A percentile compares a stretch with the other conserved stretches of the same genome.
Evolutionary conservation across 2,888 invertebrate genomes (phyloP).

Genomic region (Pyralis farinalis): DNA sequence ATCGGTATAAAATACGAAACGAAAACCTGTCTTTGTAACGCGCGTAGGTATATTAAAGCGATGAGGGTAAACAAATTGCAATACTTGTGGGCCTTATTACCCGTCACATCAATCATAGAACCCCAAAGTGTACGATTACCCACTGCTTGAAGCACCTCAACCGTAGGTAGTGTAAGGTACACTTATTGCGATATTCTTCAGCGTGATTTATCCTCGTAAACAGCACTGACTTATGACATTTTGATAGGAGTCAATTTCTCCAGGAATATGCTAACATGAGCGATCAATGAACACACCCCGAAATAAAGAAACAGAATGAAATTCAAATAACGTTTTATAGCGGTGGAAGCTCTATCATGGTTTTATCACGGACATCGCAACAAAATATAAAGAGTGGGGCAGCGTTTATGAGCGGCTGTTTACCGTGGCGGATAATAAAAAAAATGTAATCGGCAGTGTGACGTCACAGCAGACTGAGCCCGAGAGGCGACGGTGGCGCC

Average conservation of each 20-base stretch:
- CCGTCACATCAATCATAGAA: constrained; percentile 76
- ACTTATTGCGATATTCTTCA: constrained; percentile 31
- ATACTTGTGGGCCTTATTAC: constrained; percentile 75
- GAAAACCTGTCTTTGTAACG: constrained; percentile 52
- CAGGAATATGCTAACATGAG: constrained; percentile 10
- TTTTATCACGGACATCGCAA: constrained; percentile 34
- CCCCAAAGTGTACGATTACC: constrained; percentile 63
- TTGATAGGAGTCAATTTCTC: constrained; percentile 16
- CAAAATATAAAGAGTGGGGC: constrained; percentile 47
- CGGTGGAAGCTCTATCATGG: constrained; percentile 14
- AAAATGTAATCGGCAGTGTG: constrained; percentile 61
- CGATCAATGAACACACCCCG: constrained; percentile 7
- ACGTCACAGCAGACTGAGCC: constrained; percentile 74
- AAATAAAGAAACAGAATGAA: constrained; percentile 24
- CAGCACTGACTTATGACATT: constrained; percentile 18
- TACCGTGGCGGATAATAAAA: constrained; percentile 65
- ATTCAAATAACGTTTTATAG: constrained; percentile 20
- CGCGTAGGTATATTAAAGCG: constrained; percentile 61
- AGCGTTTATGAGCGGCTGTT: constrained; percentile 68
- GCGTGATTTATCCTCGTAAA: constrained; percentile 23
- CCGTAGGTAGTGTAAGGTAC: constrained; percentile 20
- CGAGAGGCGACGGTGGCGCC: constrained; percentile 46
- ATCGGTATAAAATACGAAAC: constrained; percentile 70
- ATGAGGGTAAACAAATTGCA: constrained; percentile 80
- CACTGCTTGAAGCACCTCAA: constrained; percentile 37